Percentiles rank a stretch among this genome's conserved stretches.
phyloP scores from a whole-genome alignment of 2,888 invertebrate genomes.

The Athrips mouffetella region DNA sequence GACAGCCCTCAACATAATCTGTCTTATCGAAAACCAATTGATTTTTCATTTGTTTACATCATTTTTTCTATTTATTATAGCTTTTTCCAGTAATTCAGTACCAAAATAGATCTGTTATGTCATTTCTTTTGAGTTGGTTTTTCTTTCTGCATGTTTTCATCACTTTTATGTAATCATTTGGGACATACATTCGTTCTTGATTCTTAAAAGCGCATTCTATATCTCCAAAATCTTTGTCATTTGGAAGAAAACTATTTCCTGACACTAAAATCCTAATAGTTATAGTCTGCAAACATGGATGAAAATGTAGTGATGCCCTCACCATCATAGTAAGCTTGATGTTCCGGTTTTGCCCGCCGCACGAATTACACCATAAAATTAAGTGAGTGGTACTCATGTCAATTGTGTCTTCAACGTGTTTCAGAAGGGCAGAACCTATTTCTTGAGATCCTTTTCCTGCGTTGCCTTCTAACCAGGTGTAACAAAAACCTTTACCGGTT shows the following conservation, averaged over 20 bases:
- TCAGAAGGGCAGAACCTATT: not conserved
- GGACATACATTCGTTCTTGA: conserved; percentile 18
- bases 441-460: not conserved
- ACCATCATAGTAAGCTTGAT: conserved; percentile 24
- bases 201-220: conserved; percentile 21
- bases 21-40: not conserved
- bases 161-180: conserved; percentile 22
- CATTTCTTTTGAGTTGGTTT: not conserved
- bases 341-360: conserved; percentile 25
- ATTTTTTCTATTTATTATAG: not conserved
- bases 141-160: conserved; percentile 21
- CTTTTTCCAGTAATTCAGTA: not conserved
- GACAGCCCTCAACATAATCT: not conserved
- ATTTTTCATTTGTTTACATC: too few relatives aligned
- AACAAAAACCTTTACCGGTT: not conserved
- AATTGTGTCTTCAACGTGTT: not conserved
- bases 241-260: conserved; percentile 21
- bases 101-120: not conserved
- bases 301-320: conserved; percentile 16
- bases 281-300: conserved; percentile 16
- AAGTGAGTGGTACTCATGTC: conserved; percentile 10
- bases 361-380: conserved; percentile 22
- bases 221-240: conserved; percentile 19
- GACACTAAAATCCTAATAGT: conserved; percentile 15
- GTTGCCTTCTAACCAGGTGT: not conserved